Evolutionary conservation across 2,113 vertebrate genomes (phyloP), one percentile per base, ranked within the genome.

Genomic region (Seriola aureovittata): DNA sequence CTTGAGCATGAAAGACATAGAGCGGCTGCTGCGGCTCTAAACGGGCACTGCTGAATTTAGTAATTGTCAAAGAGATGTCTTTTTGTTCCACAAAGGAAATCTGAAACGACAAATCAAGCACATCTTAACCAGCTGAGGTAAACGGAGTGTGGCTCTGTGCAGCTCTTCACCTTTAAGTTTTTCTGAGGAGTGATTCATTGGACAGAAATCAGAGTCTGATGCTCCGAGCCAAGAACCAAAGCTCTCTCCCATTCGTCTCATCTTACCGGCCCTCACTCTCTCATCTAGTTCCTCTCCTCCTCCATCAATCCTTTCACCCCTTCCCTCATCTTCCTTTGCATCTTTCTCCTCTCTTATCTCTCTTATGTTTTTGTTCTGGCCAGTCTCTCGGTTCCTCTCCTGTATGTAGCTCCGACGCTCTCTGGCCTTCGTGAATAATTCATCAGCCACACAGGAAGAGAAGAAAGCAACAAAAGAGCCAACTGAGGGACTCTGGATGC

Each of bases 391-490:
- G 29, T 65, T 84, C 65, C 64, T 87, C 10, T 29, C 19, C 81
- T 67, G 34, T 71, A 76, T 57, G 11, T 40, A 55, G 32, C 66
- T 66, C 44, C 23, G 13, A 62, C 34, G 19, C 58, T 71, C 29
- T 77, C 76, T 71, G 70, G 75, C 78, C 70, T 50, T 81, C 23
- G 54, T 93, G 81, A 89, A 92, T 83, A 64, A 88, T 78, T 82
- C 75, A 90, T 17, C 46, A 38, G 16, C 11, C 59, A 62, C 50
- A 58, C 60, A 78, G 48, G 55, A 68, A 50, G 36, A 50, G 60
- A 74, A 46, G 76, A 66, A 44, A 55, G 25, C 42, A 71, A 75
- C 72, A 70, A 59, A 86, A 75, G 42, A 75, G n/a, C 46, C 38
- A 63, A 14, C 48, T n/a, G 83, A 25, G 46, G 25, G 72, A 59